A percentile compares a stretch with the other conserved stretches of the same genome.
phyloP scores from a whole-genome alignment of 2,113 vertebrate species.

The Naja naja region DNA sequence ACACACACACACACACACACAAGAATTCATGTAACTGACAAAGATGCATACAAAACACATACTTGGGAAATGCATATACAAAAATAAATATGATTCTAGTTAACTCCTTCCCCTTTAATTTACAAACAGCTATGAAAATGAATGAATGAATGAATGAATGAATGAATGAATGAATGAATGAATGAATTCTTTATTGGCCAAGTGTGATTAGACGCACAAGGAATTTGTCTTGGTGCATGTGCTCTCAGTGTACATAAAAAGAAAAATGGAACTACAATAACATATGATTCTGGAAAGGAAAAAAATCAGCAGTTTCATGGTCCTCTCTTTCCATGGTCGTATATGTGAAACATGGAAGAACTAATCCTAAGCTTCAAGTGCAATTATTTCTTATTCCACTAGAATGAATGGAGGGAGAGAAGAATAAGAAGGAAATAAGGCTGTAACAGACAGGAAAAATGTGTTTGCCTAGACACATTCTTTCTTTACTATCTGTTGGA shows the following conservation, averaged over 20 bases:
- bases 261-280: not conserved
- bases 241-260: too few species aligned
- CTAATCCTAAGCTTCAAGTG: not conserved
- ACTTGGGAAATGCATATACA: not conserved
- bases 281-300: not conserved
- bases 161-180: too few species aligned
- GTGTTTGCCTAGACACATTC: slow-evolving; percentile 2
- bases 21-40: not conserved
- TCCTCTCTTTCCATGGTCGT: not conserved
- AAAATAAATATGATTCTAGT: not conserved
- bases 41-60: not conserved
- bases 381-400: not conserved
- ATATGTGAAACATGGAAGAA: not conserved
- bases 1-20: too few species aligned
- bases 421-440: not conserved
- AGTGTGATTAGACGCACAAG: too few species aligned
- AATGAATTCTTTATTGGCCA: too few species aligned
- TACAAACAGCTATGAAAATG: not conserved
- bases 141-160: too few species aligned
- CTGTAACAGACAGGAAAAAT: not conserved
- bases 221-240: too few species aligned
- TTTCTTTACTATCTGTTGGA: not conserved
- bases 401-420: not conserved
- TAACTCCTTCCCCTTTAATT: not conserved
- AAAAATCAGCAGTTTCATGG: not conserved